A percentile compares a stretch with the other conserved stretches of the same genome.
These are phyloP conservation scores for Oxytorus armatus DNA, from an alignment of 2,888 invertebrate species.

Conservation along the genomic window DNA sequence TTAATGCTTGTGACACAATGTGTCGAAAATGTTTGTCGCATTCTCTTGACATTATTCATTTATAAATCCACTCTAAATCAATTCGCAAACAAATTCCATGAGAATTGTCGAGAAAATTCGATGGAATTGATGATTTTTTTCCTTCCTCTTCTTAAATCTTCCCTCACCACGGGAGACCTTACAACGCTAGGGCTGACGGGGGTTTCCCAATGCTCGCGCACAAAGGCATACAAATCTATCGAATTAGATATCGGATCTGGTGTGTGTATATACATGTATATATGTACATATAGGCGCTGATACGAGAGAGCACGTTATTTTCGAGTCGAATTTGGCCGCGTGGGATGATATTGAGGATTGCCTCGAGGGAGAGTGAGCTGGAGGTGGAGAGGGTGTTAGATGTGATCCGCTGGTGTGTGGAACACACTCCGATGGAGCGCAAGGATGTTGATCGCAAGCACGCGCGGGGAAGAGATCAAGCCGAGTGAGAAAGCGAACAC, in stretches of 20 bases:
- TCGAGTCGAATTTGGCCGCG: slow-evolving; percentile 73
- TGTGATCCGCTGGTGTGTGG: slow-evolving; percentile 54
- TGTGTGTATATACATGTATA: slow-evolving; percentile 4
- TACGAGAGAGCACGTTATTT: slow-evolving; percentile 75
- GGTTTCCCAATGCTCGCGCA: neutral
- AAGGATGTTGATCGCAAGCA: slow-evolving; percentile 60
- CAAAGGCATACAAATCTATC: slow-evolving; percentile 66
- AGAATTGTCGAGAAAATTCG: neutral
- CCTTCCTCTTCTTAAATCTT: neutral
- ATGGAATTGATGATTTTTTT: neutral
- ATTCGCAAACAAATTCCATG: neutral
- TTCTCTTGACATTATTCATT: neutral
- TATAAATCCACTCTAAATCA: neutral
- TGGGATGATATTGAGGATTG: slow-evolving; percentile 77
- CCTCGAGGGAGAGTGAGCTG: slow-evolving; percentile 71
- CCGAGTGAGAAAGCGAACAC: slow-evolving; percentile 51
- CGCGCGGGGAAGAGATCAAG: slow-evolving; percentile 50
- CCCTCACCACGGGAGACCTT: neutral
- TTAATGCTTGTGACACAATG: no score
- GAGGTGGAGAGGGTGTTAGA: slow-evolving; percentile 14
- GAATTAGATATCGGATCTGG: slow-evolving; percentile 77
- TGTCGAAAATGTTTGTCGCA: neutral
- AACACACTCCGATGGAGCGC: slow-evolving; percentile 10
- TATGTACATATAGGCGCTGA: neutral
- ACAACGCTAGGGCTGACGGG: neutral